A percentile compares a stretch with the other conserved stretches of the same genome.
Evolutionary conservation across 2,797 vertebrate species (phyloP).

Genomic region (Okamejei kenojei): DNA sequence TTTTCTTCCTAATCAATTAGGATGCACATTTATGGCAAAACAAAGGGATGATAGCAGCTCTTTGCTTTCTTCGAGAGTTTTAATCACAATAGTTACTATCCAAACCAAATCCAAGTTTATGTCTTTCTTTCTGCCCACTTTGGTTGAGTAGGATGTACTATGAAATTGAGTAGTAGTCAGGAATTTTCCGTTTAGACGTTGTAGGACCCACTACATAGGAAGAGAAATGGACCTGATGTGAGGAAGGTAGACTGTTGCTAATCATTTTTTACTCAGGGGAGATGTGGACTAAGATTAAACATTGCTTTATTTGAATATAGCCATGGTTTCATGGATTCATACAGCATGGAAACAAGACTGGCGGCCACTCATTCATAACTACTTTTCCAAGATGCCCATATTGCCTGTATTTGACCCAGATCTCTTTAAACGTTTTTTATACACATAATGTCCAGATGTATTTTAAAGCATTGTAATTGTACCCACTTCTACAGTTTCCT

Average conservation of each 20-base stretch:
- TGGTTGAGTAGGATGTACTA: neutral
- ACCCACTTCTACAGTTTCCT: too few relatives aligned
- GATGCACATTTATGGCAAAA: neutral
- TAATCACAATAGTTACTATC: neutral
- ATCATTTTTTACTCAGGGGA: neutral
- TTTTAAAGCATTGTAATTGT: too few relatives aligned
- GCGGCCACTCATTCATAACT: too few relatives aligned
- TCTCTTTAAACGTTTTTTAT: too few relatives aligned
- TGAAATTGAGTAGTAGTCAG: neutral
- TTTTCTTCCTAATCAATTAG: conserved; percentile 12
- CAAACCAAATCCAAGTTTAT: conserved; percentile 12
- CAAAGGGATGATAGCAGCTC: neutral
- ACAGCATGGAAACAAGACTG: too few relatives aligned
- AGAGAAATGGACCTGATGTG: neutral
- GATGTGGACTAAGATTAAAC: neutral
- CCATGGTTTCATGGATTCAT: too few relatives aligned
- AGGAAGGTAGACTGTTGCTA: neutral
- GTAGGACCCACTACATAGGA: neutral
- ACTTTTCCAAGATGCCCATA: too few relatives aligned
- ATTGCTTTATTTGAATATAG: too few relatives aligned
- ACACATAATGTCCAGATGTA: too few relatives aligned
- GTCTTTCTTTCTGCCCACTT: conserved; percentile 24
- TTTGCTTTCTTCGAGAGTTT: neutral
- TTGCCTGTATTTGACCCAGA: too few relatives aligned
- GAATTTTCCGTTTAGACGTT: neutral